These are phyloP conservation scores for Tetramorium simillimum DNA, from an alignment of 1,140 invertebrate species.

Conservation along the genomic window DNA sequence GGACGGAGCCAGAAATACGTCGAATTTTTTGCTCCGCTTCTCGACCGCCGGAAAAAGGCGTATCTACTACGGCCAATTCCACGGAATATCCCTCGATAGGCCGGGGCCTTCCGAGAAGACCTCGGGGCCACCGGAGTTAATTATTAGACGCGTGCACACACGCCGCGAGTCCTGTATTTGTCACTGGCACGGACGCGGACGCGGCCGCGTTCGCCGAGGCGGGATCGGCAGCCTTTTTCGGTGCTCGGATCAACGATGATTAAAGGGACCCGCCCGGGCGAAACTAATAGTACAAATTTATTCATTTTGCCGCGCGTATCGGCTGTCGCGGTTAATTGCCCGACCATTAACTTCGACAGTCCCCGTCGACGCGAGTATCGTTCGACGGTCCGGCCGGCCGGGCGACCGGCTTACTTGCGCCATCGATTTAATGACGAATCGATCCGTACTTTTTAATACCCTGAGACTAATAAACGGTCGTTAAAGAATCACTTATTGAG, in stretches of 20 bases:
- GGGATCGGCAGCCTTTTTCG: slow-evolving; percentile 22
- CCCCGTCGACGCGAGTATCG: slow-evolving; percentile 16
- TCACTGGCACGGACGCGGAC: slow-evolving; percentile 65
- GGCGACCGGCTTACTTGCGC: slow-evolving; percentile 19
- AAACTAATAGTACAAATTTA: slow-evolving; percentile 76
- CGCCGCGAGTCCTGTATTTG: slow-evolving; percentile 76
- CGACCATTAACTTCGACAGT: slow-evolving; percentile 61
- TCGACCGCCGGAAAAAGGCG: slow-evolving; percentile 52
- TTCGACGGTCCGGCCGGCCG: neutral
- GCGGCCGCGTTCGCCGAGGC: slow-evolving; percentile 60
- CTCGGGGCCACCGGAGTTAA: slow-evolving; percentile 70
- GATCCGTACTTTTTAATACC: slow-evolving; percentile 53
- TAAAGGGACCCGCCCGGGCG: slow-evolving; percentile 69
- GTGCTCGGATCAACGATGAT: slow-evolving; percentile 59
- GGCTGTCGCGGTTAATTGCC: slow-evolving; percentile 66
- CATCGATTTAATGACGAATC: slow-evolving; percentile 58
- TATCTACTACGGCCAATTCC: slow-evolving; percentile 66
- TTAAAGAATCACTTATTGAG: slow-evolving; percentile 52
- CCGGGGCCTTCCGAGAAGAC: slow-evolving; percentile 74
- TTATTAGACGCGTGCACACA: slow-evolving; percentile 72
- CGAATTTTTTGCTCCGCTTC: slow-evolving; percentile 53
- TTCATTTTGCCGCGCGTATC: slow-evolving; percentile 72
- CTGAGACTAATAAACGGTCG: slow-evolving; percentile 52
- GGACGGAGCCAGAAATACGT: slow-evolving; percentile 44
- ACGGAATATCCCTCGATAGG: slow-evolving; percentile 71